Conservation (phyloP, 2,113 vertebrate species). For the Scatophagus argus region DNA sequence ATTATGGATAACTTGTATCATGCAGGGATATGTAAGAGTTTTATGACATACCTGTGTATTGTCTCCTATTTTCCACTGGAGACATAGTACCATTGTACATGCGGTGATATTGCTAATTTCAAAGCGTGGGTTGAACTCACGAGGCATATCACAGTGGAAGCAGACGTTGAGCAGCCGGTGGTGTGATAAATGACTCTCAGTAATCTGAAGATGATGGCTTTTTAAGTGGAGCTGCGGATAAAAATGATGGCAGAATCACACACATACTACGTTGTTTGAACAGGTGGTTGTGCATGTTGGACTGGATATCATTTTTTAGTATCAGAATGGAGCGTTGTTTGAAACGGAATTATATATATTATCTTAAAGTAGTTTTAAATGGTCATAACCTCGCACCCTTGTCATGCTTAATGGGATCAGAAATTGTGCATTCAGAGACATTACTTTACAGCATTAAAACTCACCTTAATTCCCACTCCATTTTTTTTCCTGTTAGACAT, state of each 20-base stretch:
- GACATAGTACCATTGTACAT: not conserved
- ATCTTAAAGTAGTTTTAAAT: not conserved
- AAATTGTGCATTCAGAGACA: not conserved
- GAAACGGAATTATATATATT: not conserved
- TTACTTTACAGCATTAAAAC: not conserved
- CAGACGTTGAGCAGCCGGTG: conserved; percentile 24
- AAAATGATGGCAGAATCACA: conserved; percentile 10
- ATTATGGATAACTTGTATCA: conserved; percentile 11
- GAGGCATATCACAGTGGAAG: conserved; percentile 34
- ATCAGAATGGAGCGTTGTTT: not conserved
- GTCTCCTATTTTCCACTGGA: conserved; percentile 3
- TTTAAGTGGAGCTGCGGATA: conserved; percentile 31
- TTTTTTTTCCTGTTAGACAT: conserved; percentile 83
- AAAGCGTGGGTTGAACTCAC: conserved; percentile 39
- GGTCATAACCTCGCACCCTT: not conserved
- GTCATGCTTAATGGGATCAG: not conserved
- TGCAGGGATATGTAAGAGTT: not conserved
- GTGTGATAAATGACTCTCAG: conserved; percentile 42
- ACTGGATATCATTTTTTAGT: not conserved
- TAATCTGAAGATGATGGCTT: conserved; percentile 43
- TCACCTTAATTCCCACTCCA: not conserved
- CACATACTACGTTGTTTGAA: conserved; percentile 2
- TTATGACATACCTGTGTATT: conserved; percentile 3
- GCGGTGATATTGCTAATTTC: conserved; percentile 39
- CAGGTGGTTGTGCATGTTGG: not conserved